These are phyloP conservation scores for Chloroclystis v-ata DNA, from an alignment of 2,888 invertebrate species.

Conservation along the genomic window DNA sequence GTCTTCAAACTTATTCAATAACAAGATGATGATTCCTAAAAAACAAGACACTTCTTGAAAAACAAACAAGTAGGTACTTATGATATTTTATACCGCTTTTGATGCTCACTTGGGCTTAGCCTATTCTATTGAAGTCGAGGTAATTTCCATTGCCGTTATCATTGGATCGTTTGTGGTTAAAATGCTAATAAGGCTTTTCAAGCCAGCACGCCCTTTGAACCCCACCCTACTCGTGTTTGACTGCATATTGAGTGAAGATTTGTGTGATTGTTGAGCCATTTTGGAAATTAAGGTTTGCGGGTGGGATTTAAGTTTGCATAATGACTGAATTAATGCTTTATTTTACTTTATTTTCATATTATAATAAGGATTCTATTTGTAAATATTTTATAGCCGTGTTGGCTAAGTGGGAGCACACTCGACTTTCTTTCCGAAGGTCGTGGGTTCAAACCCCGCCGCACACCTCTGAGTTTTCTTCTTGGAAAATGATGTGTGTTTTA, in stretches of 20 bases:
- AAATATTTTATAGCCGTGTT: no score
- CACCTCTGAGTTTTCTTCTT: no score
- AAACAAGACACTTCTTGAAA: not conserved
- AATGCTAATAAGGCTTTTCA: constrained; percentile 11
- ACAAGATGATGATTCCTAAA: not conserved
- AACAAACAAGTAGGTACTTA: not conserved
- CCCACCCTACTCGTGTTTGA: constrained; percentile 1
- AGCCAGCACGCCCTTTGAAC: constrained; percentile 1
- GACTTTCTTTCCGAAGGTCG: no score
- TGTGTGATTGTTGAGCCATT: not conserved
- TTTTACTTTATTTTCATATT: no score
- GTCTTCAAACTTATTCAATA: not conserved
- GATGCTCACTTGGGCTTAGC: not conserved
- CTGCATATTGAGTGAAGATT: constrained; percentile 5
- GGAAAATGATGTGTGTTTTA: no score
- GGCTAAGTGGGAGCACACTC: no score
- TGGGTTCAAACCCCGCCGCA: no score
- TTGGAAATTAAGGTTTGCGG: no score
- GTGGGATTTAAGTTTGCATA: no score
- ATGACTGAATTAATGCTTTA: no score
- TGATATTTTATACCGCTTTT: not conserved
- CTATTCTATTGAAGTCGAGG: constrained; percentile 5
- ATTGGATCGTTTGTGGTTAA: constrained; percentile 9
- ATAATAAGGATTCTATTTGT: no score
- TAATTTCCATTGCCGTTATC: constrained; percentile 11